Base-by-base conservation (phyloP, 2,888 invertebrate genomes). In the Hyposoter didymator region DNA sequence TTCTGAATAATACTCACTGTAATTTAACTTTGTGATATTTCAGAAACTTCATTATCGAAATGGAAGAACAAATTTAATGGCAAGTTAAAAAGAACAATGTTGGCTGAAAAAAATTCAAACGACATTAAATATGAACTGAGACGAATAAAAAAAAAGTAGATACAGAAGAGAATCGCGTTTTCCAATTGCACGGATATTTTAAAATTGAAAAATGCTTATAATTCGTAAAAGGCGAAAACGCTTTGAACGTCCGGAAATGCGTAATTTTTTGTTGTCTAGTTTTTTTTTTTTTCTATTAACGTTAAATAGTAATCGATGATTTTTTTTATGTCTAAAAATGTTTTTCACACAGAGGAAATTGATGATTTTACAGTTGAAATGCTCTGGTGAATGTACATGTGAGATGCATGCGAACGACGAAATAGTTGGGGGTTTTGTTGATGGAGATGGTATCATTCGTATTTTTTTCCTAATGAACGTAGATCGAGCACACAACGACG, bases 401-500 rank as follows among this genome's bases (percentile, higher is more conserved):
- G 55, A n/a, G n/a, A n/a, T n/a, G n/a, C n/a, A 55, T 22, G 12
- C 12, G 19, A 22, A 55, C 12, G 12, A 22, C 19, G 19, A 8
- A 52, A 28, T 12, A 59, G 22, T 59, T 28, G 28, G 14, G 0
- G 14, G 5, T 28, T 59, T 28, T 59, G 5, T 14, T 1, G 22
- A 28, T 28, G 14, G 28, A 59, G 28, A 28, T 10, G 14, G 6
- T 1, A 59, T 59, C 12, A 59, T 28, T 28, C 59, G 14, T 59
- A 14, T 22, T 69, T 45, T 17, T 45, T 45, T 74, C 52, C 55
- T 78, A 59, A 73, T 66, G 81, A 74, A 47, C 74, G 52, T 69
- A 45, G 45, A 55, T 70, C 55, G 52, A 28, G 19, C 32, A 19
- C 19, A 52, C 32, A 52, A 79, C 55, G 45, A 52, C 28, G 43